These are phyloP conservation scores for Aphis craccivora DNA, from an alignment of 1,140 invertebrate genomes.

Conservation along the genomic window DNA sequence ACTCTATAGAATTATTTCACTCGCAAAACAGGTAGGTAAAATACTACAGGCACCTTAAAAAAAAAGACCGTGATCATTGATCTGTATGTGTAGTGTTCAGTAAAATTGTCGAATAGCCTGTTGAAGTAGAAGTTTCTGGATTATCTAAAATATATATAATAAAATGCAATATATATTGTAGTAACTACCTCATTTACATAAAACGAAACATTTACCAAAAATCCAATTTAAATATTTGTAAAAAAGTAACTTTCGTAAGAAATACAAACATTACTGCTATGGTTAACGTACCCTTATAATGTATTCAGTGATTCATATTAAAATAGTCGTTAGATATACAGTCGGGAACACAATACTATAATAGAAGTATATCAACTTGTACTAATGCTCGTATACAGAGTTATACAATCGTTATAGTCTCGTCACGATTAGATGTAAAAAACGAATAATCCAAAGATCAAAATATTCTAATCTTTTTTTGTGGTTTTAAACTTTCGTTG, in stretches of 20 bases:
- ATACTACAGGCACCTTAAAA: background rate
- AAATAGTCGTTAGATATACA: background rate
- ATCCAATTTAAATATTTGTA: background rate
- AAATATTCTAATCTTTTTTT: background rate
- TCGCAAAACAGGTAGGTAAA: background rate
- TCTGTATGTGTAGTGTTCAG: too few relatives aligned
- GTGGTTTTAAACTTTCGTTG: background rate
- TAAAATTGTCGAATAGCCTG: background rate
- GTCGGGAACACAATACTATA: background rate
- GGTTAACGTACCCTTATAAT: background rate
- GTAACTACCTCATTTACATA: background rate
- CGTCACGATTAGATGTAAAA: background rate
- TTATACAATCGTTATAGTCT: background rate
- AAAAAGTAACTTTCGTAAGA: background rate
- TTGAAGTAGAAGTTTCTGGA: background rate
- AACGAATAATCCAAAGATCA: background rate
- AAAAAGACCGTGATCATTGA: background rate
- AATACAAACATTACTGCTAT: background rate
- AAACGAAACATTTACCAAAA: background rate
- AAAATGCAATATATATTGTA: background rate
- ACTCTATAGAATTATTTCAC: background rate
- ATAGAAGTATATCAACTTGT: background rate
- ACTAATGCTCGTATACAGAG: background rate
- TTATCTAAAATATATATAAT: background rate
- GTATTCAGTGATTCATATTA: background rate